Evolutionary conservation across 2,888 invertebrate species (phyloP).

Genomic region (Thumatha senex): DNA sequence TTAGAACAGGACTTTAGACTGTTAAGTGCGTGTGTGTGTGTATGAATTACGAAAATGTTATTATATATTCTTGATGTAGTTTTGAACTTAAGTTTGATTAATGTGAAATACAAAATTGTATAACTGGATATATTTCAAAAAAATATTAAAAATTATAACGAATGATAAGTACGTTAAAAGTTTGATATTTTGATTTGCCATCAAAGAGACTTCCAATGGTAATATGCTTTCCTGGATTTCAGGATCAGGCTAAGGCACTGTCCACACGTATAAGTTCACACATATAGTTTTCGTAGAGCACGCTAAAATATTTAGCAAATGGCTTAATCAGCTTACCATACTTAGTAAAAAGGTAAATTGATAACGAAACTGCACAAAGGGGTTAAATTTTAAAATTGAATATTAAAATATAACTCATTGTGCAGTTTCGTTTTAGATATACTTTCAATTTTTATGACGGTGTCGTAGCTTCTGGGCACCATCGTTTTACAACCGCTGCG

Average conservation of each 20-base stretch:
- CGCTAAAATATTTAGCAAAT: not conserved
- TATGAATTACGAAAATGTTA: slow-evolving; percentile 20
- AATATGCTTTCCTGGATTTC: too few species aligned
- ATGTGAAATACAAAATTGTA: too few species aligned
- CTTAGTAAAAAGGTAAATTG: slow-evolving; percentile 26
- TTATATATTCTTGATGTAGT: not conserved
- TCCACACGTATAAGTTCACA: too few species aligned
- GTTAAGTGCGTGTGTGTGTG: slow-evolving; percentile 32
- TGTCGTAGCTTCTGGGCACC: slow-evolving; percentile 26
- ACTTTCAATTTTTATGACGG: slow-evolving; percentile 35
- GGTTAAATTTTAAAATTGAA: slow-evolving; percentile 22
- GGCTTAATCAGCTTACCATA: slow-evolving; percentile 12
- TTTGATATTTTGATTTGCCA: too few species aligned
- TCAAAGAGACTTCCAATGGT: too few species aligned
- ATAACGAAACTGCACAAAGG: slow-evolving; percentile 25
- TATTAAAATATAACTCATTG: slow-evolving; percentile 36
- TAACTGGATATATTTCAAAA: too few species aligned
- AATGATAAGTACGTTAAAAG: too few species aligned
- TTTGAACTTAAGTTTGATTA: not conserved
- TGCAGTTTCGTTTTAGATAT: too few species aligned
- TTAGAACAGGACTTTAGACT: slow-evolving; percentile 36
- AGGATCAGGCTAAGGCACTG: too few species aligned
- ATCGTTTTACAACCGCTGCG: slow-evolving; percentile 54
- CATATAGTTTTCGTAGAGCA: too few species aligned
- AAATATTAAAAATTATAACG: too few species aligned